Evolutionary conservation across 2,888 invertebrate genomes (phyloP).

Genomic region (Eremobia ochroleuca): DNA sequence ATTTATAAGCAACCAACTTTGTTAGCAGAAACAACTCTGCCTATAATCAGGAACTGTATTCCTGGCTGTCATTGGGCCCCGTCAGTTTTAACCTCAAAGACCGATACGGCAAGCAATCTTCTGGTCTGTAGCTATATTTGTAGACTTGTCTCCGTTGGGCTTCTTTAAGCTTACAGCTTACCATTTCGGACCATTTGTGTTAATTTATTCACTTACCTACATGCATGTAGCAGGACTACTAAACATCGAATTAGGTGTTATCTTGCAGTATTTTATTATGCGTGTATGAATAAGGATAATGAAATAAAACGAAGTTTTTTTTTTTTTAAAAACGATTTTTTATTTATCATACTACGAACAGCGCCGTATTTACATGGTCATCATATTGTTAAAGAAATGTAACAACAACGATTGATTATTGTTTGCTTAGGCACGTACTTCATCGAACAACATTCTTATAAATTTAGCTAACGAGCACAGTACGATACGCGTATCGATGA

Average conservation of each 20-base stretch:
- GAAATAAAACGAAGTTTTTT: slow-evolving; percentile 79
- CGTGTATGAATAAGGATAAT: slow-evolving; percentile 6
- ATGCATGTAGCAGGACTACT: slow-evolving; percentile 27
- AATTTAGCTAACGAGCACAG: slow-evolving; percentile 73
- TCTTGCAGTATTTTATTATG: slow-evolving; percentile 13
- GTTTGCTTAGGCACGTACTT: slow-evolving; percentile 89
- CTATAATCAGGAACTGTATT: background rate
- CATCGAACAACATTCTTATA: slow-evolving; percentile 83
- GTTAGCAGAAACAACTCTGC: background rate
- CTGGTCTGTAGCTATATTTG: background rate
- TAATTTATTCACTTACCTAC: slow-evolving; percentile 27
- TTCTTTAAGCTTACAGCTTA: slow-evolving; percentile 51
- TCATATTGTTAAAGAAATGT: slow-evolving; percentile 91
- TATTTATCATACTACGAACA: slow-evolving; percentile 90
- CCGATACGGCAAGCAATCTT: background rate
- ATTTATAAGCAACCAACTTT: background rate
- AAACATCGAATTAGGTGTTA: slow-evolving; percentile 14
- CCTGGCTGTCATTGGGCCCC: background rate
- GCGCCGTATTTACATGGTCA: slow-evolving; percentile 90
- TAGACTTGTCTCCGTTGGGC: background rate
- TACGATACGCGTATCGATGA: slow-evolving; percentile 54
- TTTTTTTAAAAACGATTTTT: slow-evolving; percentile 87
- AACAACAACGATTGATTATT: slow-evolving; percentile 88
- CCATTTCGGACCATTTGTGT: slow-evolving; percentile 5
- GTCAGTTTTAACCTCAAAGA: background rate